These are phyloP conservation scores for Meandrina meandrites DNA, from an alignment of 92 coral and sea anemone genomes.

Conservation along the genomic window DNA sequence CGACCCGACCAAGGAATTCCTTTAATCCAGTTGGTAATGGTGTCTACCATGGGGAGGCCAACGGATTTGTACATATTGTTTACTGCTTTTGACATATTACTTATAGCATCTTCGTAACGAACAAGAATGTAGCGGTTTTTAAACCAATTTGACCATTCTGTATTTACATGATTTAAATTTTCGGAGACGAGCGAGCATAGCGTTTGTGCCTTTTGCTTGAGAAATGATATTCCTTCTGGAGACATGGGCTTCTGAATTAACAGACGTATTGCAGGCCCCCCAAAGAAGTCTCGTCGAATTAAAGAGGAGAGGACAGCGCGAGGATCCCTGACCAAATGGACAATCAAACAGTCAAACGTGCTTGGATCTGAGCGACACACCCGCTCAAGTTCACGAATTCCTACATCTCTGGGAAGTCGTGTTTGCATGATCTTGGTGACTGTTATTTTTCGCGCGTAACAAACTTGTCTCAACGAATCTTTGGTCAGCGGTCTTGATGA, in stretches of 20 bases:
- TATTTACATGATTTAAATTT: not conserved
- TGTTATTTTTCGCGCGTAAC: not conserved
- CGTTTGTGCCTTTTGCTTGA: not conserved
- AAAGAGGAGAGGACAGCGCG: not conserved
- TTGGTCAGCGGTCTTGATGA: not conserved
- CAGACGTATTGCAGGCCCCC: not conserved
- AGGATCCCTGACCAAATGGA: not conserved
- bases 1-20: not conserved
- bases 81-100: not conserved
- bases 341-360: not conserved
- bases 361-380: not conserved
- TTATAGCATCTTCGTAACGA: conserved; percentile 3
- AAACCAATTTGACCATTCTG: conserved; percentile 6
- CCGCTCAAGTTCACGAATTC: not conserved
- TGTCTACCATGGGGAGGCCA: conserved; percentile 1
- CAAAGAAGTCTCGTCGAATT: not conserved
- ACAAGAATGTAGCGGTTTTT: not conserved
- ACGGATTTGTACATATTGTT: not conserved
- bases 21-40: not conserved
- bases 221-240: not conserved
- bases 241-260: not conserved
- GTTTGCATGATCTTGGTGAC: conserved; percentile 1
- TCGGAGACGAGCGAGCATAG: not conserved
- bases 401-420: not conserved
- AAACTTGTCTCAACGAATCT: not conserved